Base-by-base conservation (phyloP, 2,797 vertebrate genomes). In the Pempheris klunzingeri region DNA sequence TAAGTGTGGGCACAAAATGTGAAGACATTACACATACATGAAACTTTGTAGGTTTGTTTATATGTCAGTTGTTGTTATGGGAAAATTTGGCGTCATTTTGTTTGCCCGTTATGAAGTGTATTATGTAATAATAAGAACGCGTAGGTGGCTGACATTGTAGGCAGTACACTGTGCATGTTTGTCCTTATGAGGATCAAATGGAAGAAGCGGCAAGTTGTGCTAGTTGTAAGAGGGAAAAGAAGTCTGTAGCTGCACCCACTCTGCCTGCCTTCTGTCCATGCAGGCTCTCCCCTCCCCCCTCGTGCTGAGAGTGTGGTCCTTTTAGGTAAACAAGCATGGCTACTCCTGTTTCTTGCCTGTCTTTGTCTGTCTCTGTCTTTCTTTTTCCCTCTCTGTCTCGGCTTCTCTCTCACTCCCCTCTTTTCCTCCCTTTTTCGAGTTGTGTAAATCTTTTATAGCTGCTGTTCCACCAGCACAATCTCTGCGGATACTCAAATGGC, bases 311-410 rank as follows among this genome's bases (percentile, higher is more conserved):
- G 90, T 91, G 89, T 91, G 91, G 87, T 89, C 88, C 88, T 88
- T 90, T 91, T 92, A 87, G 91, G 93, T 95, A 94, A 95, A 95
- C 94, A 94, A 93, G 88, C 92, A 92, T 93, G 87, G 92, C 88
- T 87, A 77, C 90, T 93, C 88, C 80, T 85, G 84, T 86, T 91
- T 92, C 88, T 90, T 85, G 81, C 71, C 73, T 80, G 74, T 69
- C 76, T 89, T 80, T 72, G 71, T 82, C 74, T 78, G 34, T 39
- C 76, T 77, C 53, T 84, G 66, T 71, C 54, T 83, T 74, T 79
- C 59, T 78, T 61, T 71, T 20, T 82, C 68, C 81, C 47, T 30
- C 64, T 86, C 69, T 78, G 66, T 71, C 83, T 78, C 26, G 14
- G 44, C 76, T 80, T 87, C 70, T 83, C 74, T 58, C 63, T 69